Evolutionary conservation across 2,113 vertebrate species (phyloP), one percentile per base, ranked within the genome.

Genomic region (Corydoras maculifer): DNA sequence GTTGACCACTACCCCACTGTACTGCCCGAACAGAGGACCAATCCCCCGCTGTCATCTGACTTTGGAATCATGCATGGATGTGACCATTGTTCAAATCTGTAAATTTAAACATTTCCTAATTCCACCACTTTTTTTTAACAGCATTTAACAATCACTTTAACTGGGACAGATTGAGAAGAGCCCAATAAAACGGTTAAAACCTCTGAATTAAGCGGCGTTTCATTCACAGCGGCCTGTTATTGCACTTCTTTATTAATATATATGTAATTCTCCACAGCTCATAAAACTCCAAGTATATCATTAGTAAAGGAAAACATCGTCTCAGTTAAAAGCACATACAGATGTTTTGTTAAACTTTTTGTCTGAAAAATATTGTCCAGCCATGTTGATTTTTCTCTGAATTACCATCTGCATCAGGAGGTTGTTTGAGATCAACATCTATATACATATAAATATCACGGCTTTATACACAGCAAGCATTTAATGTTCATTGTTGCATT

Each of bases 161-260:
- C 74, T 25, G 65, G 32, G 62, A 82, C 77, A 59, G 54, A 64
- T 62, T 43, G 76, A 77, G 67, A 78, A 81, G 49, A 79, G 75
- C 77, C 75, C 80, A 77, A 84, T 77, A 75, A 74, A 71, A 82
- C 79, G 77, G 82, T 84, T 82, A 82, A 84, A 81, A 85, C 75
- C 80, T 74, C 69, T 80, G 67, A 83, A 87, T 87, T 86, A 77
- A 86, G 84, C 84, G 84, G 70, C 82, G 76, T 88, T 85, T 85
- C 86, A 86, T 80, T 70, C 82, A 87, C 87, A 85, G 87, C 83
- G 63, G 81, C 86, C 81, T 88, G 83, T 87, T 86, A 90, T 87
- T 83, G 79, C 70, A 65, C 75, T 79, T 71, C 80, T 71, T 82
- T 76, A 83, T 80, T 84, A 83, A 87, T 79, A 77, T 77, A 78